Conservation (phyloP, 2,797 vertebrate genomes). For the Molossus alvarezi region DNA sequence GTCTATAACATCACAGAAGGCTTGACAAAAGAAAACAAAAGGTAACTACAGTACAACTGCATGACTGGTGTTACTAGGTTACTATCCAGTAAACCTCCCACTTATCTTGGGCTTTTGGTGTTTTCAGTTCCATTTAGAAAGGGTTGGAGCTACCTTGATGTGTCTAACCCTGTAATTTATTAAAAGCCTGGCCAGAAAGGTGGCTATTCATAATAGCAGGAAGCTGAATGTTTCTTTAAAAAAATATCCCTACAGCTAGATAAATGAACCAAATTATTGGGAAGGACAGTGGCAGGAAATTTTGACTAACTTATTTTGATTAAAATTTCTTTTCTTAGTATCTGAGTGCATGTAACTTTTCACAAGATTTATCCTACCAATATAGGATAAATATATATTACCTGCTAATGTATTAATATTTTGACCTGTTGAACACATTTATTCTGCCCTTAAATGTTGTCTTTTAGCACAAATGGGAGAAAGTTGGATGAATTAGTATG, state of each 20-base stretch:
- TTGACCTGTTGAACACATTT: not conserved
- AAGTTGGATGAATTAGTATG: not conserved
- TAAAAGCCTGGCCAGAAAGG: conserved; percentile 54
- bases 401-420: not conserved
- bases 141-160: conserved; percentile 21
- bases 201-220: conserved; percentile 57
- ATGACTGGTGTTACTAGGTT: conserved; percentile 61
- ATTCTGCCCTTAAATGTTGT: not conserved
- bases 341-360: conserved; percentile 43
- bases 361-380: not conserved
- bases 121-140: conserved; percentile 57
- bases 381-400: not conserved
- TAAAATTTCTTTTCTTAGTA: conserved; percentile 46
- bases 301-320: conserved; percentile 58
- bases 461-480: conserved; percentile 43
- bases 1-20: conserved; percentile 75
- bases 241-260: not conserved
- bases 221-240: not conserved
- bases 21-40: conserved; percentile 69
- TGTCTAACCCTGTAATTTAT: conserved; percentile 44
- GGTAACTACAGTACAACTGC: conserved; percentile 64
- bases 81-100: conserved; percentile 61
- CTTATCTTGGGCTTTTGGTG: conserved; percentile 64
- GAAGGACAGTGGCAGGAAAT: not conserved
- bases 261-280: conserved; percentile 36